Evolutionary conservation across 2,797 vertebrate genomes (phyloP), one percentile per base, ranked within the genome.

Genomic region (Typhlichthys eigenmanni): DNA sequence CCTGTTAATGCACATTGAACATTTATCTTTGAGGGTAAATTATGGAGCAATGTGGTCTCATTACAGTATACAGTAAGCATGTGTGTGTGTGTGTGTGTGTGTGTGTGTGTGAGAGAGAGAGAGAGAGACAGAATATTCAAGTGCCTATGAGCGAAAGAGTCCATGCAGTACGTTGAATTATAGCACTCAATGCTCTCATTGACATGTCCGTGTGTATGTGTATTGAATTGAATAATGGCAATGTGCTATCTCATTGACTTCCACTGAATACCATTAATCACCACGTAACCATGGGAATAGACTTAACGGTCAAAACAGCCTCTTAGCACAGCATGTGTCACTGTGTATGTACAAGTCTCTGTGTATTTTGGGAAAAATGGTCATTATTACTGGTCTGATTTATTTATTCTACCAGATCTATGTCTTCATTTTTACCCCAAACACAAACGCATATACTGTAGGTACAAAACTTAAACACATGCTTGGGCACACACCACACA

Each of bases 171-270:
- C 8, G 2, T 71, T 84, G 79, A 86, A 69, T 82, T 81, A 84
- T 84, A 62, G 57, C 71, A 10, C 6, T 5, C 55, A 49, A 16
- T 51, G n/a, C 53, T 74, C 12, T 48, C 47, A n/a, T 48, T n/a
- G 47, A 48, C 29, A 7, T 45, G 16, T 58, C 16, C 8, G 57
- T n/a, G 45, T 24, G 45, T 29, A 66, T 71, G 66, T 83, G 80
- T 72, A 71, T 64, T 81, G 68, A 83, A 73, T 81, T 89, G 82
- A 90, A 82, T 87, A 85, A 89, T 88, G 81, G 82, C 48, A 0
- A 72, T 71, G 85, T 49, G 60, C 80, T 81, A 86, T 88, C 78
- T 88, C 87, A 90, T 85, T 87, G 88, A 88, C 88, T 90, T 76
- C 80, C 76, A 69, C 76, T 69, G 66, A 80, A 72, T 81, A 80